Conservation (phyloP, 1,140 invertebrate genomes). For the Heliconius hewitsoni region DNA sequence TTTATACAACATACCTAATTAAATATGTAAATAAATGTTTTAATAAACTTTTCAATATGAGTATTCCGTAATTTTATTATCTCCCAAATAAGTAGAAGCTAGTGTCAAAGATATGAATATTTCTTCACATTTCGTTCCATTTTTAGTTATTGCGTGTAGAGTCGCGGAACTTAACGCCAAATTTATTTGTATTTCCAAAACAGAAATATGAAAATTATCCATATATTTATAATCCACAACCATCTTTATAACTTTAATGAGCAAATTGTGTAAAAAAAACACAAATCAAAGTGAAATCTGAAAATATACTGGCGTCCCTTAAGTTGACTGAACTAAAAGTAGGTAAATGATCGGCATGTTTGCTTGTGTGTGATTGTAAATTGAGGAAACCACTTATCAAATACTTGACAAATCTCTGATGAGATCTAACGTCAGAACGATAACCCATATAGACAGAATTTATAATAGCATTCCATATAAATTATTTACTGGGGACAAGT, state of each 20-base stretch:
- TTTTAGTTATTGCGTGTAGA: too few species aligned
- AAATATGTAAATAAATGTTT: too few species aligned
- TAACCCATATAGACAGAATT: slow-evolving; percentile 46
- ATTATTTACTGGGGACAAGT: slow-evolving; percentile 12
- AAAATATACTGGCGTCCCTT: not conserved
- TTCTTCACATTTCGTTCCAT: too few species aligned
- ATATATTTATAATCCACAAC: too few species aligned
- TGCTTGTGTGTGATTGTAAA: slow-evolving; percentile 55
- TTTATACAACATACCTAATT: not conserved
- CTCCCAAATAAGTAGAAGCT: not conserved
- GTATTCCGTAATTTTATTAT: too few species aligned
- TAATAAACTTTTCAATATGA: too few species aligned
- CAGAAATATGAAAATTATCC: too few species aligned
- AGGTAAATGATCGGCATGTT: slow-evolving; percentile 64
- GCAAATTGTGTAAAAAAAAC: too few species aligned
- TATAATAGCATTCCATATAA: slow-evolving; percentile 32
- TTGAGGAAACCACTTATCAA: slow-evolving; percentile 73
- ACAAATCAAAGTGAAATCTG: not conserved
- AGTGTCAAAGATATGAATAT: too few species aligned
- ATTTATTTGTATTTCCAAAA: too few species aligned
- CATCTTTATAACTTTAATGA: too few species aligned
- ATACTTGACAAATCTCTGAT: slow-evolving; percentile 61
- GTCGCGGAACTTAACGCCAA: too few species aligned
- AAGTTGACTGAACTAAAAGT: slow-evolving; percentile 60
- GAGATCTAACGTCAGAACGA: slow-evolving; percentile 54